A percentile compares a stretch with the other conserved stretches of the same genome.
Conservation (phyloP, 2,888 invertebrate genomes). For the Microctonus hyperodae region DNA sequence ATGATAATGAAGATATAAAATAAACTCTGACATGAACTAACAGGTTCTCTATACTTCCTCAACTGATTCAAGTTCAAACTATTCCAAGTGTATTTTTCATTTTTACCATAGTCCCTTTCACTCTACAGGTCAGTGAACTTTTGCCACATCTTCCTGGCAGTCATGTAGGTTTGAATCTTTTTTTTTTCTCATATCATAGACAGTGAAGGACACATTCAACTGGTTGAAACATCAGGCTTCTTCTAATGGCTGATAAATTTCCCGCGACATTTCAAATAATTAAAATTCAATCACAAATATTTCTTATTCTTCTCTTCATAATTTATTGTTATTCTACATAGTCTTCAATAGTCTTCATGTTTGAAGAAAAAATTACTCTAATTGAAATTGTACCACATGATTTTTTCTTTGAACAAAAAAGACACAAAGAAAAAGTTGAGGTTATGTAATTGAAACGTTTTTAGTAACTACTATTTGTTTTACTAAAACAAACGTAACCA, state of each 20-base stretch:
- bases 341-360: too few species aligned
- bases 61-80: background rate
- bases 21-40: background rate
- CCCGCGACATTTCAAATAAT: background rate
- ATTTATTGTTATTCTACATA: too few species aligned
- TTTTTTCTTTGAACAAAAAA: too few species aligned
- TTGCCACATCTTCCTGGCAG: background rate
- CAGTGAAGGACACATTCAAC: background rate
- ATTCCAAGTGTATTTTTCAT: background rate
- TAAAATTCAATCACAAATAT: background rate
- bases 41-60: too few species aligned
- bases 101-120: background rate
- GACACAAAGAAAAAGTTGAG: too few species aligned
- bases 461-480: too few species aligned
- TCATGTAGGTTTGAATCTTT: background rate
- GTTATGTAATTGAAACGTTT: too few species aligned
- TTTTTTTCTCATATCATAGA: background rate
- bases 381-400: too few species aligned
- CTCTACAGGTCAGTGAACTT: constrained; percentile 12
- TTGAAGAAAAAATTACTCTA: too few species aligned
- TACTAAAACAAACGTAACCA: too few species aligned
- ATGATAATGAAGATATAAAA: background rate
- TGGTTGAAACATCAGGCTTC: background rate
- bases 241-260: background rate
- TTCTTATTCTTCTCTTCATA: background rate